Conservation (phyloP, 2,888 invertebrate genomes). For the Phyllotreta cruciferae region DNA sequence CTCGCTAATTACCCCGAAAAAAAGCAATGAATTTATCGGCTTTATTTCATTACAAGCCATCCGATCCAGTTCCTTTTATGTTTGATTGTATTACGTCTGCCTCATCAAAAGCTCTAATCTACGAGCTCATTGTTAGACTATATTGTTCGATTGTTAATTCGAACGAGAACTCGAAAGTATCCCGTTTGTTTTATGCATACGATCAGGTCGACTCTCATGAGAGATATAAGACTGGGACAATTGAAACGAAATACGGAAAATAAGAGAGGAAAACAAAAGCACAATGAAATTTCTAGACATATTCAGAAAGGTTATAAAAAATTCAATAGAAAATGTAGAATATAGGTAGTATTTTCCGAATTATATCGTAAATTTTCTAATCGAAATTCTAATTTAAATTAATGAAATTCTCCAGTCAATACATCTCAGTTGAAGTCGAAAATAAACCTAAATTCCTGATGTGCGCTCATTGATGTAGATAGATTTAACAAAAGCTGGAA, state of each 20-base stretch:
- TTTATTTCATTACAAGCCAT: too few relatives aligned
- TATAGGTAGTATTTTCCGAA: neutral
- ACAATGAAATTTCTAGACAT: neutral
- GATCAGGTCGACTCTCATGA: too few relatives aligned
- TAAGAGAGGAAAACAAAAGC: too few relatives aligned
- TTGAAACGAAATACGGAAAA: too few relatives aligned
- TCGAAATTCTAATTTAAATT: neutral
- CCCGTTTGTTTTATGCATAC: too few relatives aligned
- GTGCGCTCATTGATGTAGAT: too few relatives aligned
- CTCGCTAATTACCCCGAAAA: too few relatives aligned
- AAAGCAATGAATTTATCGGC: neutral
- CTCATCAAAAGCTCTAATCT: slow-evolving; percentile 22
- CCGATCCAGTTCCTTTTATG: too few relatives aligned
- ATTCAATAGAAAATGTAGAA: neutral
- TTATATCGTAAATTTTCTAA: neutral
- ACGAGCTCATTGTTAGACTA: slow-evolving; percentile 12
- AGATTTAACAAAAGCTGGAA: too few relatives aligned
- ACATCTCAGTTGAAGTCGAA: neutral
- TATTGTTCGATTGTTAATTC: neutral
- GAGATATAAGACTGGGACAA: too few relatives aligned
- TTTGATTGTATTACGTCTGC: slow-evolving; percentile 18
- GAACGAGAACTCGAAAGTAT: too few relatives aligned
- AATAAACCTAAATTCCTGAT: neutral
- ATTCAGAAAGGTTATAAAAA: neutral
- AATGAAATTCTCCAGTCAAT: neutral